Percentiles rank a stretch among this genome's conserved stretches.
phyloP scores from a whole-genome alignment of 2,888 invertebrate genomes.

The Rutpela maculata region DNA sequence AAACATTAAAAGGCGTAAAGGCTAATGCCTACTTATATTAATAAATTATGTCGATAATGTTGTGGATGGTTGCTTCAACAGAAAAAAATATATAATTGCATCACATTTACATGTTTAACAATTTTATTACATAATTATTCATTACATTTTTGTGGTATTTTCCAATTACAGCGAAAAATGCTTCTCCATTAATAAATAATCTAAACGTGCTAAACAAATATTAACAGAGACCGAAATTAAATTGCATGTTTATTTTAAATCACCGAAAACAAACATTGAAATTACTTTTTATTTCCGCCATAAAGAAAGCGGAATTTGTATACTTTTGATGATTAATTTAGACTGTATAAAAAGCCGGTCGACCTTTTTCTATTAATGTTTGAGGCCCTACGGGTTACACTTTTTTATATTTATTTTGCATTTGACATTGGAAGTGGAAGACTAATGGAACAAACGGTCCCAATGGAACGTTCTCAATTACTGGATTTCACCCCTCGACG shows the following conservation, averaged over 20 bases:
- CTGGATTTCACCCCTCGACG: conserved; percentile 65
- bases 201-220: conserved; percentile 27
- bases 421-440: conserved; percentile 63
- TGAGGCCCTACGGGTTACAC: conserved; percentile 52
- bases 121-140: no score
- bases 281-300: conserved; percentile 33
- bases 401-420: conserved; percentile 64
- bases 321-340: conserved; percentile 42
- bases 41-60: no score
- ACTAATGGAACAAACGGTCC: conserved; percentile 65
- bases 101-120: no score
- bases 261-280: conserved; percentile 38
- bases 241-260: conserved; percentile 40
- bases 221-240: conserved; percentile 24
- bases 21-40: no score
- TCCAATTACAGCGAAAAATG: neutral
- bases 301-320: conserved; percentile 24
- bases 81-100: no score
- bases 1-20: no score
- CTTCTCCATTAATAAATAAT: conserved; percentile 25
- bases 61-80: no score
- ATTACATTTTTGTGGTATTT: neutral
- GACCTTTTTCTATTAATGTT: conserved; percentile 52
- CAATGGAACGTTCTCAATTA: conserved; percentile 67
- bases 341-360: conserved; percentile 19